A percentile compares a stretch with the other conserved stretches of the same genome.
phyloP scores from a whole-genome alignment of 2,113 vertebrate species.

The Okapia johnstoni region DNA sequence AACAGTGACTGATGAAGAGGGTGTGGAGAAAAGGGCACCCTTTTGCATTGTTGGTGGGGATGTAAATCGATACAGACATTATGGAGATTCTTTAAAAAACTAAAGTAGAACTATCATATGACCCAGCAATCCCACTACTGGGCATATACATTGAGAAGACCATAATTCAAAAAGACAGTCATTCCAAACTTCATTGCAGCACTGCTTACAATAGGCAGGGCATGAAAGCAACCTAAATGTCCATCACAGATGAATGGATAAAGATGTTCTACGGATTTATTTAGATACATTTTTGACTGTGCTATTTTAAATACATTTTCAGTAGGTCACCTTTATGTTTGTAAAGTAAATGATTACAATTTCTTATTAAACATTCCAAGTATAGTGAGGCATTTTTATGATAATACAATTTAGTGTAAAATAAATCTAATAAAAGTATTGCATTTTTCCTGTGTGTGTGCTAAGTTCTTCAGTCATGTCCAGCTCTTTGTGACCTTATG shows the following conservation, averaged over 20 bases:
- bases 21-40: neutral
- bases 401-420: neutral
- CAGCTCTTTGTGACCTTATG: neutral
- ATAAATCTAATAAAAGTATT: neutral
- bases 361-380: neutral
- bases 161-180: neutral
- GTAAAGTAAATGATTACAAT: neutral
- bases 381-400: neutral
- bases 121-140: neutral
- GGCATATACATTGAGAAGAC: neutral
- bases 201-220: neutral
- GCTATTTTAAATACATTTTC: neutral
- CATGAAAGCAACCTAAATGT: neutral
- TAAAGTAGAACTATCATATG: neutral
- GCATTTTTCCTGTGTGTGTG: accelerated
- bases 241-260: neutral
- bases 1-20: neutral
- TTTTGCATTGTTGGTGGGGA: neutral
- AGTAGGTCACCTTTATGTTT: neutral
- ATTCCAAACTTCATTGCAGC: neutral
- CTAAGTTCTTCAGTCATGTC: neutral
- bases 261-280: neutral
- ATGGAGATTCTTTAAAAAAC: neutral
- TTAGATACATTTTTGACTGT: neutral
- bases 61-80: neutral